Conservation (phyloP, 2,888 invertebrate species). For the Corythucha ciliata region DNA sequence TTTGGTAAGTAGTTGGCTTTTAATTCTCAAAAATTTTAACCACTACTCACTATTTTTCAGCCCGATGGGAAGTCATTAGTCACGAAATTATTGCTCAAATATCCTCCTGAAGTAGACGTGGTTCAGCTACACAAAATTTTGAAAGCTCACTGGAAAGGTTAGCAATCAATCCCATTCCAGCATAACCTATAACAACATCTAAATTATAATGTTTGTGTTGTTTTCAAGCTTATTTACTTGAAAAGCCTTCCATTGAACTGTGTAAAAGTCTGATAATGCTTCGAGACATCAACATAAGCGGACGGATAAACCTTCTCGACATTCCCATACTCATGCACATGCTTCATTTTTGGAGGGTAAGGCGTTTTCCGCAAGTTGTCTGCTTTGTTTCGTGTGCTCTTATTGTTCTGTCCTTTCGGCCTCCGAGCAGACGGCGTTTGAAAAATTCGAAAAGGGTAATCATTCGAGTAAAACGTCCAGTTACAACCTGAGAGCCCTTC, state of each 20-base stretch:
- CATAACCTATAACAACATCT: no score
- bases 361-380: slow-evolving; percentile 29
- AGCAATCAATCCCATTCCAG: no score
- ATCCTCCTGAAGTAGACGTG: slow-evolving; percentile 54
- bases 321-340: slow-evolving; percentile 55
- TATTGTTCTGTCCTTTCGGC: neutral
- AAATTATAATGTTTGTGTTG: no score
- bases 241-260: slow-evolving; percentile 54
- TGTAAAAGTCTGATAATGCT: slow-evolving; percentile 61
- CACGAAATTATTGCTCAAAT: slow-evolving; percentile 47
- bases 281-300: slow-evolving; percentile 55
- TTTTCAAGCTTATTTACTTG: slow-evolving; percentile 45
- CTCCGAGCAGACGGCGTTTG: slow-evolving; percentile 47
- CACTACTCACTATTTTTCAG: no score
- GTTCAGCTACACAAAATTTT: slow-evolving; percentile 51
- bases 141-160: slow-evolving; percentile 50
- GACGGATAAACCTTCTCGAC: slow-evolving; percentile 51
- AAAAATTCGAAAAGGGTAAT: slow-evolving; percentile 49
- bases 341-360: slow-evolving; percentile 56
- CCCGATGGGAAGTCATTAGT: slow-evolving; percentile 46
- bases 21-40: no score
- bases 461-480: slow-evolving; percentile 51
- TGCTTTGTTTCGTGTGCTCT: neutral
- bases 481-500: slow-evolving; percentile 53
- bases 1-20: slow-evolving; percentile 43